Evolutionary conservation across 2,888 invertebrate species (phyloP).

Genomic region (Brachypalpus laphriformis): DNA sequence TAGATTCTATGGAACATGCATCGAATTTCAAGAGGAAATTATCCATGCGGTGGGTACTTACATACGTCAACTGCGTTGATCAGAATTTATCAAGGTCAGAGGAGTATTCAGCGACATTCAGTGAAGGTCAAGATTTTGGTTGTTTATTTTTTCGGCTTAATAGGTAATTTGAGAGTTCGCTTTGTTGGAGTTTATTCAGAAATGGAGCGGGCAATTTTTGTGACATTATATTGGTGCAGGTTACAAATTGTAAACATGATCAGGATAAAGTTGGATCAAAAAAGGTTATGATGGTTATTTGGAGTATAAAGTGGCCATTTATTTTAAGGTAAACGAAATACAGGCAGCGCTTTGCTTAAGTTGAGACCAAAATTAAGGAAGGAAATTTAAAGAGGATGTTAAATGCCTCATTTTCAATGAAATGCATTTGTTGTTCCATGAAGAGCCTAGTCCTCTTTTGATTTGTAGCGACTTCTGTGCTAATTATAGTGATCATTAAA

Average conservation of each 20-base stretch:
- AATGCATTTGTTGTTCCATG: no score
- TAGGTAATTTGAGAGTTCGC: slow-evolving; percentile 8
- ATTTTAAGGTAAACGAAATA: no score
- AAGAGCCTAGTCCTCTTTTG: no score
- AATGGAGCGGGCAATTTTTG: neutral
- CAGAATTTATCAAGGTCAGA: slow-evolving; percentile 61
- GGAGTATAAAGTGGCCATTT: no score
- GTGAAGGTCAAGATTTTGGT: slow-evolving; percentile 56
- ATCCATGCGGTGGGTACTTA: slow-evolving; percentile 37
- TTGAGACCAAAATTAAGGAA: no score
- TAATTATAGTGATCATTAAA: no score
- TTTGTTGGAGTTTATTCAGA: neutral
- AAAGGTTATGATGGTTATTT: no score
- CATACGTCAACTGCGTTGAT: slow-evolving; percentile 1
- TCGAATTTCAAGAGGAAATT: slow-evolving; percentile 57
- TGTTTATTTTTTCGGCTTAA: neutral
- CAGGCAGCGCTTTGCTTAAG: no score
- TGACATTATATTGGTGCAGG: neutral
- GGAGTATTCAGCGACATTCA: slow-evolving; percentile 14
- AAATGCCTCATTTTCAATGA: no score
- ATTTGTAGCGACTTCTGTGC: no score
- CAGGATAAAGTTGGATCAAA: neutral
- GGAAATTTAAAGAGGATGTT: no score
- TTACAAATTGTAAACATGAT: neutral
- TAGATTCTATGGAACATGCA: slow-evolving; percentile 38